Base-by-base conservation (phyloP, 2,888 invertebrate species). In the Drosophila quinaria region DNA sequence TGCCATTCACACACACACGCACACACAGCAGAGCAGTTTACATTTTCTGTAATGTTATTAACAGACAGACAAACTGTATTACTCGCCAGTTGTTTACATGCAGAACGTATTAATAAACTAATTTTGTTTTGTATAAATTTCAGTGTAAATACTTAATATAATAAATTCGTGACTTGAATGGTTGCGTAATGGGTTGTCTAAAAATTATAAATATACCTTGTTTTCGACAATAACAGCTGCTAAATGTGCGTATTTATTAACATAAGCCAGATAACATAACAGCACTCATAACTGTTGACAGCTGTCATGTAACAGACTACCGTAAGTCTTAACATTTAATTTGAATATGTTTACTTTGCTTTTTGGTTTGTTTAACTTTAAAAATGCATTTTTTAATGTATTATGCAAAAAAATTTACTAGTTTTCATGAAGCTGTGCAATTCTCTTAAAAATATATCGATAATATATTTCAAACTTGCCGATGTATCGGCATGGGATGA, bases 381-480 rank as follows among this genome's bases (percentile, higher is more conserved):
- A 41, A 13, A 11, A 4, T 6, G 11, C 1, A 15, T 39, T 10
- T 29, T 10, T 1, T 1, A 17, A 8, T 8, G 3, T 33, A 19
- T 11, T 6, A 29, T 10, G 4, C 13, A 25, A 29, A 8, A 2
- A 8, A 8, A 8, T 29, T 15, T 29, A 8, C 9, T 52, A 8
- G 15, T 17, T 33, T 47, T 31, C 4, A 47, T 9, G 13, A 35
- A 9, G 50, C 13, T n/a, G 1, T 3, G 5, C 15, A 9, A 33
- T 31, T 3, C 33, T 4, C 13, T 42, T 17, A 3, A 33, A 35
- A 58, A 37, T 6, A 1, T 54, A 74, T 74, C 73, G 73, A 61
- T 52, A 41, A 41, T 22, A 2, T 8, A 13, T 8, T 13, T 52
- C 22, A 33, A 9, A 11, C 10, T 35, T 11, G n/a, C 4, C 54